These are phyloP conservation scores for Cetonia aurata DNA, from an alignment of 2,888 invertebrate genomes.

Conservation along the genomic window DNA sequence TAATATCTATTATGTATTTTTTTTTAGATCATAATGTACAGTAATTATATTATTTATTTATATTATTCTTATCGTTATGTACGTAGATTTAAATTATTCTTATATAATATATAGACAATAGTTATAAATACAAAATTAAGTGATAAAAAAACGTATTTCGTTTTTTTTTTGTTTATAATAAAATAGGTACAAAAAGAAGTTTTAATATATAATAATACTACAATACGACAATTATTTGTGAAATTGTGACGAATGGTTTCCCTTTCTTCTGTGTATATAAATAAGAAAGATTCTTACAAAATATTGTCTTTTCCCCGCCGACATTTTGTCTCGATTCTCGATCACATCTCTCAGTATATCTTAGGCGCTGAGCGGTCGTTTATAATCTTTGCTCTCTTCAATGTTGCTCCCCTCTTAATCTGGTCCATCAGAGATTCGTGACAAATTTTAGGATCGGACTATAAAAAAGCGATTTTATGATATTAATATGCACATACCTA, in stretches of 20 bases:
- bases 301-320: conserved; percentile 5
- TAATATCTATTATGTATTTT: background rate
- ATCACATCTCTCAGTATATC: conserved; percentile 65
- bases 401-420: conserved; percentile 86
- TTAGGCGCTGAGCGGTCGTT: conserved; percentile 91
- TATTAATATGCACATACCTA: no score
- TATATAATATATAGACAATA: conserved; percentile 6
- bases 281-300: conserved; percentile 3
- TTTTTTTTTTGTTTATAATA: conserved; percentile 2
- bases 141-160: background rate
- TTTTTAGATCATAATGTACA: conserved; percentile 27
- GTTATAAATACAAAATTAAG: conserved; percentile 21
- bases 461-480: conserved; percentile 55
- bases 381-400: conserved; percentile 81
- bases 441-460: conserved; percentile 83
- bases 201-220: no score
- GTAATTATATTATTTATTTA: conserved; percentile 17
- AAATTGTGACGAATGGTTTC: no score
- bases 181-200: no score
- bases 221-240: no score
- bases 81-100: background rate
- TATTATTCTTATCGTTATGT: conserved; percentile 4
- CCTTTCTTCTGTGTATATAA: background rate
- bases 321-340: background rate
- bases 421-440: conserved; percentile 96